Evolutionary conservation across 2,113 vertebrate genomes (phyloP).

Genomic region (Scophthalmus maximus): DNA sequence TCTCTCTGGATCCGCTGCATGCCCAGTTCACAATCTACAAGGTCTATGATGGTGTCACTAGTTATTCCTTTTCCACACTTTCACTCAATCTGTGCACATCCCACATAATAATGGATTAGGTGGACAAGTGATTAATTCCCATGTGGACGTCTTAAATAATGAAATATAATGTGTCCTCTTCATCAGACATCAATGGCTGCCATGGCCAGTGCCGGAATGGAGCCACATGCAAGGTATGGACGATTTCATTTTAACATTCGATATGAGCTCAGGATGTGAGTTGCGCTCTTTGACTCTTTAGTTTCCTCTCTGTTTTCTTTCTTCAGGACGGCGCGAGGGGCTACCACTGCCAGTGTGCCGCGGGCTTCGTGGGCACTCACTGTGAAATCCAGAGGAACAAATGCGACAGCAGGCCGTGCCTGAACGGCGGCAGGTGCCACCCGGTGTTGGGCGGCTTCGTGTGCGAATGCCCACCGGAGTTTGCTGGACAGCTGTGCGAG

Average conservation of each 20-base stretch:
- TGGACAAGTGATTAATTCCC: not conserved
- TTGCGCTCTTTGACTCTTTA: not conserved
- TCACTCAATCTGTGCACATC: conserved; percentile 37
- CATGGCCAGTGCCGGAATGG: conserved; percentile 92
- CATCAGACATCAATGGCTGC: conserved; percentile 88
- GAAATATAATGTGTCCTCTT: not conserved
- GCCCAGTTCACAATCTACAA: not conserved
- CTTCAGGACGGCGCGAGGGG: conserved; percentile 76
- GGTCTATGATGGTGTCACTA: conserved; percentile 37
- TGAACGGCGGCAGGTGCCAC: conserved; percentile 87
- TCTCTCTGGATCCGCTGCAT: conserved; percentile 35
- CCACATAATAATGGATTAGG: conserved; percentile 1
- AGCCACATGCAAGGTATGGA: conserved; percentile 90
- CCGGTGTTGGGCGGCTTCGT: conserved; percentile 84
- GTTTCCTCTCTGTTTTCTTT: not conserved
- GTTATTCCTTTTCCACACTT: conserved; percentile 52
- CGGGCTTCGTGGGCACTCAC: conserved; percentile 88
- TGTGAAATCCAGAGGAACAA: conserved; percentile 87
- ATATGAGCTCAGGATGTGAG: not conserved
- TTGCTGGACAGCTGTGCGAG: conserved; percentile 90
- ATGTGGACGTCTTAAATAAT: not conserved
- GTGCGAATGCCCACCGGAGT: conserved; percentile 88
- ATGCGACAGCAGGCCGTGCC: conserved; percentile 89
- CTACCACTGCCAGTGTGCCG: conserved; percentile 88
- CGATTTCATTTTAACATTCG: not conserved